Evolutionary conservation across 2,888 invertebrate species (phyloP).

Genomic region (Pristionchus japonicus): DNA sequence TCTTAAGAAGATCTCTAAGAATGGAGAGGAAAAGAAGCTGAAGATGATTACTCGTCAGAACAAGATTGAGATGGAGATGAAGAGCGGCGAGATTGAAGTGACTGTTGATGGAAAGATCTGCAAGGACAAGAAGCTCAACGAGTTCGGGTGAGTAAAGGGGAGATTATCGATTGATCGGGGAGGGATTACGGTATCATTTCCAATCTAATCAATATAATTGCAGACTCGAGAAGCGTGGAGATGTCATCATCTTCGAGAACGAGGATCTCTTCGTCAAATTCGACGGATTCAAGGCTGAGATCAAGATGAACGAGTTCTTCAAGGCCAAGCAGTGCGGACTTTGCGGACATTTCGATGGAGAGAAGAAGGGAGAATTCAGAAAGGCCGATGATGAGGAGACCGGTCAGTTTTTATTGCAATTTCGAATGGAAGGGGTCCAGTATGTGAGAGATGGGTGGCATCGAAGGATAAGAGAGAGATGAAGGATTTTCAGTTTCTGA

Average conservation of each 20-base stretch:
- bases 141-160: neutral
- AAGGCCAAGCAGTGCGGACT: constrained; percentile 52
- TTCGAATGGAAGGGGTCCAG: neutral
- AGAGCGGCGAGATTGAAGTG: constrained; percentile 53
- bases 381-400: constrained; percentile 52
- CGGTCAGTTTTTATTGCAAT: neutral
- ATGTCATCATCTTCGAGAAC: neutral
- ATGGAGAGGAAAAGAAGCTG: constrained; percentile 46
- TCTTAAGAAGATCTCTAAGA: constrained; percentile 59
- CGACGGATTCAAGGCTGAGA: constrained; percentile 41
- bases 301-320: constrained; percentile 37
- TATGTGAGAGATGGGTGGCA: neutral
- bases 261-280: constrained; percentile 51
- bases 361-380: constrained; percentile 50
- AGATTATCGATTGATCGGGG: neutral
- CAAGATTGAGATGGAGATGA: constrained; percentile 28
- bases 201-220: too few species aligned
- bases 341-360: constrained; percentile 52
- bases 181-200: neutral
- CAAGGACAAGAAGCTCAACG: neutral
- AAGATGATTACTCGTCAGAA: constrained; percentile 50
- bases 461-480: too few species aligned
- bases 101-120: constrained; percentile 50
- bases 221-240: neutral
- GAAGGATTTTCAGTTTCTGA: too few species aligned